Evolutionary conservation across 2,113 vertebrate genomes (phyloP), one percentile per base, ranked within the genome.

Genomic region (Dinomys branickii): DNA sequence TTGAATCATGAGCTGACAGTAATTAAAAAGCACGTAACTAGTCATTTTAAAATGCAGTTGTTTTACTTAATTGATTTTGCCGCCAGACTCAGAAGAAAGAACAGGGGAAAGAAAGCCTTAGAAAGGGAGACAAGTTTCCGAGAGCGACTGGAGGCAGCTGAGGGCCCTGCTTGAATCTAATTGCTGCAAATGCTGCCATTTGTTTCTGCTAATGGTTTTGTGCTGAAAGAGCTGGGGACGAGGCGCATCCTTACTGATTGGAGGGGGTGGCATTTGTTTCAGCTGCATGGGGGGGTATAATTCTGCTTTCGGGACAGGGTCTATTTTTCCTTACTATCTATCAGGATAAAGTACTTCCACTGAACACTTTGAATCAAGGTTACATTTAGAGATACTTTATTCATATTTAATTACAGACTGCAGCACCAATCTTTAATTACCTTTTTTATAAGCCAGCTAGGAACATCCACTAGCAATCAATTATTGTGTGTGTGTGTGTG

Each of bases 61-160:
- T 98, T 98, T 98, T 98, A 98, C 97, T 98, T 98, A 98, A 99
- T 98, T 98, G 98, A 98, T 98, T 98, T 98, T 98, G 97, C 97
- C 0, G 0, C 96, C 80, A 97, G 98, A 95, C 96, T 91, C 58
- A 58, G 94, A 94, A 9, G 50, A 59, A 54, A 41, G 71, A 47
- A 44, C 59, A 58, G 22, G 61, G 71, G 2, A 0, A 88, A 92
- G 95, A 97, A 97, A 95, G 97, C 47, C 47, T 35, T 33, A 77
- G 92, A 88, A 85, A 83, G 95, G 96, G 96, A 98, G 94, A 19
- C 11, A 90, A 97, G 95, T 98, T 98, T 90, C 87, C 81, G 47
- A 30, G 94, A 98, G 98, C 96, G 97, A 96, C 96, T 98, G 88
- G 97, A 98, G 97, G 98, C 98, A 88, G 97, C 97, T 59, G 35